These are phyloP conservation scores for Sciurus carolinensis DNA, from an alignment of 2,797 vertebrate species.

Conservation along the genomic window DNA sequence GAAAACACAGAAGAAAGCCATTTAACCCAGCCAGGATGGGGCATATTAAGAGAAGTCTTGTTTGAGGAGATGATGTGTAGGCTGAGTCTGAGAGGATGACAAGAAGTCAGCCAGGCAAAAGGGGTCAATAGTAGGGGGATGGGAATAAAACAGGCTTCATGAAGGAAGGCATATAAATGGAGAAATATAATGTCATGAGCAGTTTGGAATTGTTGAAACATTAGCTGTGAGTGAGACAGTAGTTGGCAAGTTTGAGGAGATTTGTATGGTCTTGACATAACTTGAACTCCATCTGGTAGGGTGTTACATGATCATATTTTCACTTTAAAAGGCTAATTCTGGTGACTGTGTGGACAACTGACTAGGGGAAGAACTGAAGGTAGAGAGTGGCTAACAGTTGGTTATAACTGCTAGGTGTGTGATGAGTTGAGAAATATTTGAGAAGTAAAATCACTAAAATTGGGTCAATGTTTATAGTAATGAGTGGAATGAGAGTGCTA, in stretches of 20 bases:
- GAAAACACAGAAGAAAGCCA: not conserved
- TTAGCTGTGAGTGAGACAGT: constrained; percentile 29
- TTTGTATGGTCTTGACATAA: not conserved
- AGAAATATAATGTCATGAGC: constrained; percentile 10
- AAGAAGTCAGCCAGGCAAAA: constrained; percentile 9
- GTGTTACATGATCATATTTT: not conserved
- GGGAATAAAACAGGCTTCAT: not conserved
- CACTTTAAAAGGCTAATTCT: constrained; percentile 61
- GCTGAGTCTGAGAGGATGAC: constrained; percentile 11
- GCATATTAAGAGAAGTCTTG: not conserved
- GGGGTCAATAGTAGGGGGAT: not conserved
- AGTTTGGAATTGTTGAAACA: constrained; percentile 51
- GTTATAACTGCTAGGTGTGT: not conserved
- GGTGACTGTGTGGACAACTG: not conserved
- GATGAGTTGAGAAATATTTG: constrained; percentile 59
- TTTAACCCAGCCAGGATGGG: not conserved
- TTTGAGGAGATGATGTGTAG: not conserved
- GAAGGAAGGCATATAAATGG: not conserved
- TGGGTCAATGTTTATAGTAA: constrained; percentile 5
- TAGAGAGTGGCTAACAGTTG: not conserved
- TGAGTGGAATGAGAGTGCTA: not conserved
- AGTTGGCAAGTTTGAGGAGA: not conserved
- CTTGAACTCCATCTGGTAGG: not conserved
- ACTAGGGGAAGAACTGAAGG: constrained; percentile 20
- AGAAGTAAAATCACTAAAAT: constrained; percentile 16